Percentiles rank a stretch among this genome's conserved stretches.
These are phyloP conservation scores for Cyanoderma ruficeps DNA, from an alignment of 2,113 vertebrate genomes.

Conservation along the genomic window DNA sequence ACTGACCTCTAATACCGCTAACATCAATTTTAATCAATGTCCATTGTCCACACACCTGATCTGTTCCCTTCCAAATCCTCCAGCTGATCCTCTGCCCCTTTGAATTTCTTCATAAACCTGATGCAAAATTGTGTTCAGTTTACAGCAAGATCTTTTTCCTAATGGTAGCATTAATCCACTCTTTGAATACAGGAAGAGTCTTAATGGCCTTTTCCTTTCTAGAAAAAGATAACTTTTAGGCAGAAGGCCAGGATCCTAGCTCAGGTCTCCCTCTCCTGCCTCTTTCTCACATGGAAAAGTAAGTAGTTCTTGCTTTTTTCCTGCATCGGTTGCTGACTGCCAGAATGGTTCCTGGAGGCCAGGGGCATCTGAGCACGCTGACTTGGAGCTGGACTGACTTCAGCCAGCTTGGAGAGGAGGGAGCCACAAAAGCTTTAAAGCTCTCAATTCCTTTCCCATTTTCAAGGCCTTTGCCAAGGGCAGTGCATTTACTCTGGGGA, in stretches of 20 bases:
- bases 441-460: slow-evolving; percentile 32
- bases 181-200: neutral
- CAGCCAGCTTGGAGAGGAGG: neutral
- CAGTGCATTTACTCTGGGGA: slow-evolving; percentile 1
- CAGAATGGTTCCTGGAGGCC: neutral
- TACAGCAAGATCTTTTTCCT: neutral
- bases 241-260: neutral
- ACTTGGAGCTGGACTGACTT: neutral
- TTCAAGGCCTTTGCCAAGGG: slow-evolving; percentile 36
- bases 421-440: slow-evolving; percentile 17
- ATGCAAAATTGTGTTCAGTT: neutral
- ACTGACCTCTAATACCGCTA: neutral
- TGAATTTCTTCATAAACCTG: neutral
- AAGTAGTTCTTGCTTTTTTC: neutral
- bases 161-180: neutral
- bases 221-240: neutral
- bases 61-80: neutral
- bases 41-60: neutral
- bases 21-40: neutral
- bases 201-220: neutral
- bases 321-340: neutral
- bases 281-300: neutral
- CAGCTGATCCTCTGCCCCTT: neutral
- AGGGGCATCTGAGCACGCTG: neutral
- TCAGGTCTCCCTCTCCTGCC: neutral